A percentile compares a stretch with the other conserved stretches of the same genome.
phyloP scores from a whole-genome alignment of 2,888 invertebrate genomes.

The Eupithecia abbreviata region DNA sequence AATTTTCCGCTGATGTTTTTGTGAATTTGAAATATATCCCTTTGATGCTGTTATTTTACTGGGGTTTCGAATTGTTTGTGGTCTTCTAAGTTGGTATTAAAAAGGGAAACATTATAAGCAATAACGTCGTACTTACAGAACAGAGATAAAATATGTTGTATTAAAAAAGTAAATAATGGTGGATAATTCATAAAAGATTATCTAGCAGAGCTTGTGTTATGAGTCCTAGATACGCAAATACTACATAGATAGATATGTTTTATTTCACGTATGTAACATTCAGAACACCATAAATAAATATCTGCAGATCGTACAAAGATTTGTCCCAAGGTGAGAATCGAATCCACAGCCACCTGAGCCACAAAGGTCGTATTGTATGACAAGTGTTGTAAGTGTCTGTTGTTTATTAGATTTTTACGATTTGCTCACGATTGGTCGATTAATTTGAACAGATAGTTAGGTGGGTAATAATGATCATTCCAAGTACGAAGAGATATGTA shows the following conservation, averaged over 20 bases:
- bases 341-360: too few relatives aligned
- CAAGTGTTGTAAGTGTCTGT: too few relatives aligned
- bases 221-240: too few relatives aligned
- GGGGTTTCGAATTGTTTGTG: constrained; percentile 22
- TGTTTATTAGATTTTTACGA: not conserved
- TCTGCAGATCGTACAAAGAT: too few relatives aligned
- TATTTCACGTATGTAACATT: too few relatives aligned
- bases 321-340: too few relatives aligned
- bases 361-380: too few relatives aligned
- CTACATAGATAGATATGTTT: too few relatives aligned
- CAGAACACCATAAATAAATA: too few relatives aligned
- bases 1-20: constrained; percentile 61
- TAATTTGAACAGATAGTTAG: not conserved
- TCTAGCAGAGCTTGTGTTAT: too few relatives aligned
- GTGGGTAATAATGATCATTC: not conserved
- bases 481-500: not conserved
- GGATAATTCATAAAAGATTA: too few relatives aligned
- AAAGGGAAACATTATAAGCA: not conserved
- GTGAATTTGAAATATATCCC: constrained; percentile 56
- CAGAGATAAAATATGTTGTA: not conserved
- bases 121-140: not conserved
- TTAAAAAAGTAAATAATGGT: too few relatives aligned
- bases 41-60: constrained; percentile 22
- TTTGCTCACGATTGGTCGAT: not conserved
- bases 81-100: constrained; percentile 10